Conservation (phyloP, 2,888 invertebrate genomes). For the Leucoma salicis region DNA sequence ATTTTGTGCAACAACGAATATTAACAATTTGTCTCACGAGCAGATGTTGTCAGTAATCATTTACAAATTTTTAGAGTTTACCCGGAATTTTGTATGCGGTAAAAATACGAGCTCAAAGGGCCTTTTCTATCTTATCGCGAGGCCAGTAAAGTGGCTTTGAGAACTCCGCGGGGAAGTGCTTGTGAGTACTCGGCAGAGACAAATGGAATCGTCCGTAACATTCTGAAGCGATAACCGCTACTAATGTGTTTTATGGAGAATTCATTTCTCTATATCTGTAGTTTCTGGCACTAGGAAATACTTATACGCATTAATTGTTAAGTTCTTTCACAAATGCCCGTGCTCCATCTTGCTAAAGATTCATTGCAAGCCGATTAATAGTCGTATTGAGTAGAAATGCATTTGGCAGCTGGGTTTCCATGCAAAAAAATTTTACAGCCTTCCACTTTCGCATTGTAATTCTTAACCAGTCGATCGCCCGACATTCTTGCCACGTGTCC, state of each 20-base stretch:
- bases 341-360: too few species aligned
- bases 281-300: too few species aligned
- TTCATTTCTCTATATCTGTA: slow-evolving; percentile 29
- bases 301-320: too few species aligned
- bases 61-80: slow-evolving; percentile 35
- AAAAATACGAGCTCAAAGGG: slow-evolving; percentile 66
- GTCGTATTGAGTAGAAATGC: too few species aligned
- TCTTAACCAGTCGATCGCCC: too few species aligned
- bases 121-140: slow-evolving; percentile 68
- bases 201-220: slow-evolving; percentile 60
- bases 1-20: background rate
- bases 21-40: slow-evolving; percentile 2
- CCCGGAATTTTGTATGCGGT: slow-evolving; percentile 49
- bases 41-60: slow-evolving; percentile 26
- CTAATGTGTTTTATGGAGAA: slow-evolving; percentile 37
- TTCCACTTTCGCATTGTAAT: too few species aligned
- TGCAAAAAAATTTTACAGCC: too few species aligned
- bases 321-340: too few species aligned
- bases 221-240: slow-evolving; percentile 50
- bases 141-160: slow-evolving; percentile 66
- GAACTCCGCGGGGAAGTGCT: slow-evolving; percentile 66
- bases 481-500: too few species aligned
- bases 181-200: slow-evolving; percentile 56
- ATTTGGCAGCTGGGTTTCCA: too few species aligned
- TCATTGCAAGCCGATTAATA: too few species aligned